Conservation (phyloP, 2,888 invertebrate genomes). For the Strigamia transsilvanica region DNA sequence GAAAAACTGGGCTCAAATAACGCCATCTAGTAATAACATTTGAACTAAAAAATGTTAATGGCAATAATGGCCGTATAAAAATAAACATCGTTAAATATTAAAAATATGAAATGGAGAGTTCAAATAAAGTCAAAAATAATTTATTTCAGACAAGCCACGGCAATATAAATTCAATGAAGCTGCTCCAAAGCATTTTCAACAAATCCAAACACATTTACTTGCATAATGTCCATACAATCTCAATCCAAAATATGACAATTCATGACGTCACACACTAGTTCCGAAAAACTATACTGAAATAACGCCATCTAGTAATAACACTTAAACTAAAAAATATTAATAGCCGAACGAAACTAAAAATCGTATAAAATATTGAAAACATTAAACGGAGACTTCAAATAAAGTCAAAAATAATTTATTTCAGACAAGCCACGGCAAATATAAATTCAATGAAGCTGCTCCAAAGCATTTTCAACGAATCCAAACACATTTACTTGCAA, state of each 20-base stretch:
- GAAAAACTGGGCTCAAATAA: not conserved
- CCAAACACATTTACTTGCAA: not conserved
- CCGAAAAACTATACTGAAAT: no score
- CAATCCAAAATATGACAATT: not conserved
- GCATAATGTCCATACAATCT: no score
- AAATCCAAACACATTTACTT: no score
- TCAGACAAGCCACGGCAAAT: conserved; percentile 14
- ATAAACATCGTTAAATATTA: no score
- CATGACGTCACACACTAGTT: not conserved
- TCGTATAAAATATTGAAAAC: no score
- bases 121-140: conserved; percentile 20
- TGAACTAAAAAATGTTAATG: not conserved
- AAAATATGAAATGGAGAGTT: not conserved
- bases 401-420: conserved; percentile 36
- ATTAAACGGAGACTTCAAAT: not conserved
- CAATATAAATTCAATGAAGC: conserved; percentile 28
- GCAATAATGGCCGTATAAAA: no score
- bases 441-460: conserved; percentile 12
- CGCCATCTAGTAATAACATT: not conserved
- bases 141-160: conserved; percentile 17
- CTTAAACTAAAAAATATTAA: not conserved
- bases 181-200: not conserved
- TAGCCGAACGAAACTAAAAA: no score
- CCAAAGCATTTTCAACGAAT: not conserved
- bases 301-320: not conserved